Conservation (phyloP, 2,113 vertebrate species). For the Gorsachius goisagi region DNA sequence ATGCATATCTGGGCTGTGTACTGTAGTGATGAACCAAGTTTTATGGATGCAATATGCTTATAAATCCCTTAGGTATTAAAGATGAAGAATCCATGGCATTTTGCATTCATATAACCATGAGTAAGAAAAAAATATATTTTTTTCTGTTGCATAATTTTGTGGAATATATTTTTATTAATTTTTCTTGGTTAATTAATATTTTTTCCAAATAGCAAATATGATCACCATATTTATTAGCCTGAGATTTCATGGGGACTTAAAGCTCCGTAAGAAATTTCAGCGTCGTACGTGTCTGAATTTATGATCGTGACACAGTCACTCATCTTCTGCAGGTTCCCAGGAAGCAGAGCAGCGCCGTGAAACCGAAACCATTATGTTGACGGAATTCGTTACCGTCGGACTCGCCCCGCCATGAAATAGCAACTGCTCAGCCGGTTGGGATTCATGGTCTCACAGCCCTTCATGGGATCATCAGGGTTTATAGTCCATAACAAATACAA, state of each 20-base stretch:
- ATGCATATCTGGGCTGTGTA: constrained; percentile 78
- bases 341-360: constrained; percentile 53
- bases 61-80: constrained; percentile 79
- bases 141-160: constrained; percentile 43
- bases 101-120: constrained; percentile 61
- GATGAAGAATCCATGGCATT: constrained; percentile 70
- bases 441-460: constrained; percentile 59
- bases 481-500: constrained; percentile 72
- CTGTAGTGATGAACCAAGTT: constrained; percentile 80
- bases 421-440: constrained; percentile 38
- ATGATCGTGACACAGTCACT: constrained; percentile 9
- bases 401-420: constrained; percentile 53
- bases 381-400: constrained; percentile 46
- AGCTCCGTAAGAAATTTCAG: constrained; percentile 23
- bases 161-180: constrained; percentile 65
- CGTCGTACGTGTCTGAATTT: constrained; percentile 49
- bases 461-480: constrained; percentile 66
- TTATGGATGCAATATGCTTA: constrained; percentile 79
- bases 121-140: constrained; percentile 57
- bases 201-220: constrained; percentile 49
- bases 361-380: constrained; percentile 54
- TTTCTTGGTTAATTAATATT: constrained; percentile 66
- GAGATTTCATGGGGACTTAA: constrained; percentile 28
- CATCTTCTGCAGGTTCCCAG: constrained; percentile 46
- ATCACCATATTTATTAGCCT: constrained; percentile 49